Evolutionary conservation across 1,140 invertebrate species (phyloP).

Genomic region (Anoplophora glabripennis): DNA sequence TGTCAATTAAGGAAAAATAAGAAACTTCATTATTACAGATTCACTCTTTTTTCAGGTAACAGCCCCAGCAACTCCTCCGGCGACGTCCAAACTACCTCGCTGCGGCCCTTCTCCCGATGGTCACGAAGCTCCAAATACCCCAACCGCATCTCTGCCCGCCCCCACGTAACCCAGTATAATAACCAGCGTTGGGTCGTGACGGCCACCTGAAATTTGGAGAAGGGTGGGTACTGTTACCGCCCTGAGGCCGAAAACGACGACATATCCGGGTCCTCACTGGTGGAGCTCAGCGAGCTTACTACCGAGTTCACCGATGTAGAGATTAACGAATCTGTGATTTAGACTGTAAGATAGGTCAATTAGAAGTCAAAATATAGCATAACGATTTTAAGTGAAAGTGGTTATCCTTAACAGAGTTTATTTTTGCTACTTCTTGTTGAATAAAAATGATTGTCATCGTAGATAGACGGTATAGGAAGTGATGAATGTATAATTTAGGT

Average conservation of each 20-base stretch:
- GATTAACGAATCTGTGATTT: conserved; percentile 33
- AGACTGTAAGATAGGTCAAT: background rate
- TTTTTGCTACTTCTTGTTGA: too few species aligned
- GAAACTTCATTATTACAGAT: background rate
- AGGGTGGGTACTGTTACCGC: conserved; percentile 12
- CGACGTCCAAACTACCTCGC: conserved; percentile 41
- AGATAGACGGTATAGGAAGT: too few species aligned
- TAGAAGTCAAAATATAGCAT: background rate
- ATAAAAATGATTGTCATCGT: too few species aligned
- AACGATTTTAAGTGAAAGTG: background rate
- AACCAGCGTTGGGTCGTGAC: conserved; percentile 42
- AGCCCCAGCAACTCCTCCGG: conserved; percentile 46
- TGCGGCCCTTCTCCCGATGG: conserved; percentile 41
- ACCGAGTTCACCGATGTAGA: conserved; percentile 36
- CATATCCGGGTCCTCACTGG: conserved; percentile 37
- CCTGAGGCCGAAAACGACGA: conserved; percentile 20
- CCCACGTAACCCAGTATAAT: conserved; percentile 31
- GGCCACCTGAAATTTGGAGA: conserved; percentile 35
- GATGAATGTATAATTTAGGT: too few species aligned
- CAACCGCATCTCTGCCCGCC: conserved; percentile 25
- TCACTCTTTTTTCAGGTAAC: conserved; percentile 34
- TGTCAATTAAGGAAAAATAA: background rate
- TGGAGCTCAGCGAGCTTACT: conserved; percentile 33
- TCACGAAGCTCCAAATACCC: conserved; percentile 32
- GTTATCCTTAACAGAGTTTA: background rate